These are phyloP conservation scores for Sinohyriopsis cumingii DNA, from an alignment of 2,888 invertebrate genomes.

Conservation along the genomic window DNA sequence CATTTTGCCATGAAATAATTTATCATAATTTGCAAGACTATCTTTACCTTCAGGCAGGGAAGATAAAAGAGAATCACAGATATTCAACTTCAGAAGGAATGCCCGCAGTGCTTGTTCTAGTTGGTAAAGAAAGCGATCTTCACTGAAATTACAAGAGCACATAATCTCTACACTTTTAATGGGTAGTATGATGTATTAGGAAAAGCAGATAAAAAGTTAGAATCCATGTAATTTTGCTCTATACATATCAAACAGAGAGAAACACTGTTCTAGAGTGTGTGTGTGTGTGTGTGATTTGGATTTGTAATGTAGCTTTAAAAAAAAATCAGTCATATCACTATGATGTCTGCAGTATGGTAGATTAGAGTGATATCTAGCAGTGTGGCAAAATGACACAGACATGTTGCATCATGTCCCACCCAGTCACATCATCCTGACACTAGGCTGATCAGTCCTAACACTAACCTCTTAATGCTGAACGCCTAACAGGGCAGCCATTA, in stretches of 20 bases:
- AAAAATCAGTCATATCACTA: too few species aligned
- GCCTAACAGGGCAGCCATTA: too few species aligned
- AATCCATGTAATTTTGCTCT: not conserved
- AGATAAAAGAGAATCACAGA: slow-evolving; percentile 58
- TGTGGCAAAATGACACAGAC: too few species aligned
- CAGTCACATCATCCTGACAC: too few species aligned
- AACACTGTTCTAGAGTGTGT: not conserved
- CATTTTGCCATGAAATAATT: too few species aligned
- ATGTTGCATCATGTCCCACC: too few species aligned
- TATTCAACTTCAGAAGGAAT: slow-evolving; percentile 61
- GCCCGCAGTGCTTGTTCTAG: slow-evolving; percentile 61
- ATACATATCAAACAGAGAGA: not conserved
- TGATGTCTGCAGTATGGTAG: too few species aligned
- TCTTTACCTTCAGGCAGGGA: slow-evolving; percentile 53
- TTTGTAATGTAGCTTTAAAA: too few species aligned
- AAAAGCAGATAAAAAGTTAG: not conserved
- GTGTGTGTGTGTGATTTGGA: too few species aligned
- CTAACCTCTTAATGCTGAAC: too few species aligned
- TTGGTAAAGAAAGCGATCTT: slow-evolving; percentile 51
- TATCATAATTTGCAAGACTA: not conserved
- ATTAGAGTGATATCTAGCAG: too few species aligned
- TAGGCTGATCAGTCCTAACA: too few species aligned
- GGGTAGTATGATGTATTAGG: not conserved
- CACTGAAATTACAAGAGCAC: slow-evolving; percentile 23
- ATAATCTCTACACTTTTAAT: not conserved